Base-by-base conservation (phyloP, 2,113 vertebrate genomes). In the Pseudorhombus dupliciocellatus region DNA sequence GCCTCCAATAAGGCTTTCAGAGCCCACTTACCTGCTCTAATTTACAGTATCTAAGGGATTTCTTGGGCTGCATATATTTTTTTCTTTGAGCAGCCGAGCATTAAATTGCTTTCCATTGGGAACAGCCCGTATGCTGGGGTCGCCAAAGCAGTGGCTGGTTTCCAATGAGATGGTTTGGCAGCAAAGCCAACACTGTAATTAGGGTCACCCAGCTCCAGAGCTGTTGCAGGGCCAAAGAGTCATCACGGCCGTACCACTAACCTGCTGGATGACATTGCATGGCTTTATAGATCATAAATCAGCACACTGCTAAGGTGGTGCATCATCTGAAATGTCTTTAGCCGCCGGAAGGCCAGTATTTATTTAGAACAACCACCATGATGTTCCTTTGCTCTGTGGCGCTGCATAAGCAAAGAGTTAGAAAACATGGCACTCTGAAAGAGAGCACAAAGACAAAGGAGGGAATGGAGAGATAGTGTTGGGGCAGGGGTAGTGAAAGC, bases 31-130 rank as follows among this genome's bases (percentile, higher is more conserved):
- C 89, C 82, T 20, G 78, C 92, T 95, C 81, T 94, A 94, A 95
- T 95, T 95, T 94, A 61, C 58, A 61, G 58, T 25, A 93, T 95
- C 91, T 90, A 79, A 76, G 73, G 82, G 37, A 84, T 89, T 93
- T 93, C 90, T 93, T 89, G 81, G 76, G 88, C 92, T 94, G 94
- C 91, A 91, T 92, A 93, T 89, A 89, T 91, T 92, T 89, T 91
- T 75, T 90, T 93, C 88, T 89, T 42, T 87, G 91, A 83, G 93
- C 90, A 85, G 74, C 74, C 87, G 85, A 93, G 93, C 93, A 86
- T 94, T 96, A 95, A 96, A 96, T 96, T 95, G 90, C 89, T 94
- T 96, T 96, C 93, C 91, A 87, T 76, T 80, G 93, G 93, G 93
- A 95, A 74, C 86, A 89, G 92, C 91, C 94, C 71, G 83, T 84